Conservation (phyloP, 2,797 vertebrate genomes). For the Tolypeutes matacus region DNA sequence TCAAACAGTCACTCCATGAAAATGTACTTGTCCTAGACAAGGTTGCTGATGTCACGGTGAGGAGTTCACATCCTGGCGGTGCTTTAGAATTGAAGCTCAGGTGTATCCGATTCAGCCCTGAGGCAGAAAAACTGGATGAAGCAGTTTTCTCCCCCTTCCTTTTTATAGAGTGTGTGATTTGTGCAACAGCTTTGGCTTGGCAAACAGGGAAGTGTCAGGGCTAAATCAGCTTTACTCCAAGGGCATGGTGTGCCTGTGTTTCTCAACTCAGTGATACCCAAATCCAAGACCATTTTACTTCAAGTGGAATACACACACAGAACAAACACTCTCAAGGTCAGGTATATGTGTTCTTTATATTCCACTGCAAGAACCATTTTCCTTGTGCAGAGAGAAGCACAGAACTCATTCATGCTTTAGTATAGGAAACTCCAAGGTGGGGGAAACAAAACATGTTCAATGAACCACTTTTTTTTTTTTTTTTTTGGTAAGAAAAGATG, state of each 20-base stretch:
- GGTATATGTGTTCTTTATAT: constrained; percentile 43
- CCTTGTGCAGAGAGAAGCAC: neutral
- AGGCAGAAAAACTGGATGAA: constrained; percentile 81
- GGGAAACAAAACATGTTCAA: neutral
- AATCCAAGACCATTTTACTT: constrained; percentile 62
- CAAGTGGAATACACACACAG: constrained; percentile 3
- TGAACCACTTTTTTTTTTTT: neutral
- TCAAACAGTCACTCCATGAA: constrained; percentile 35
- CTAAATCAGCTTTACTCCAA: constrained; percentile 72
- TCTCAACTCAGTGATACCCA: constrained; percentile 67
- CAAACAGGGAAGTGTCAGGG: constrained; percentile 82
- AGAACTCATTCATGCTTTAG: constrained; percentile 49
- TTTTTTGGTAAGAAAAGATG: neutral
- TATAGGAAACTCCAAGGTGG: constrained; percentile 10
- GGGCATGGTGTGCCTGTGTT: constrained; percentile 60
- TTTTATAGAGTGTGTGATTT: constrained; percentile 72
- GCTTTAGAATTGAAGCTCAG: constrained; percentile 53
- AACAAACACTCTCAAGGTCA: constrained; percentile 52
- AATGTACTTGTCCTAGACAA: constrained; percentile 56
- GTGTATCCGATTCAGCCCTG: constrained; percentile 55
- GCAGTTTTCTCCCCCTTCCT: constrained; percentile 45
- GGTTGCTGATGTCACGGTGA: constrained; percentile 63
- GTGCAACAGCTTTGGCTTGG: constrained; percentile 70
- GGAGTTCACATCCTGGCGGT: constrained; percentile 75
- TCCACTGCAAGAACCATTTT: constrained; percentile 23